A percentile compares a stretch with the other conserved stretches of the same genome.
Conservation (phyloP, 2,888 invertebrate genomes). For the Diplolepis rosae region DNA sequence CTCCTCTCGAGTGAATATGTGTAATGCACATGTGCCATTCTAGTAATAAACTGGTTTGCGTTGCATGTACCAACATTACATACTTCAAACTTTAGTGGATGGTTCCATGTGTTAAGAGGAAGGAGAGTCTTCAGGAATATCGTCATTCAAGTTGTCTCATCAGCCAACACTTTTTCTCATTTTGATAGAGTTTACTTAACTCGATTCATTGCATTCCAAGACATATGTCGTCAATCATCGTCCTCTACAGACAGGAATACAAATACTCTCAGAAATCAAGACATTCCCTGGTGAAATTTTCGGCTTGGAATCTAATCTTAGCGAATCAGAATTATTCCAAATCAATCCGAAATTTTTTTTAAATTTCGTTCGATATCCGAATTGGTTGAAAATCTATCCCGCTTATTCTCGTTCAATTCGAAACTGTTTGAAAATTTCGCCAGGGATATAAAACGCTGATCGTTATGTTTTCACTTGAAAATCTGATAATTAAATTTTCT, state of each 20-base stretch:
- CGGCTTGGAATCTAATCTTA: no score
- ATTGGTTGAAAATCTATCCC: no score
- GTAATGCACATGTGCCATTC: neutral
- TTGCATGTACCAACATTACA: neutral
- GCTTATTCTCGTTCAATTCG: no score
- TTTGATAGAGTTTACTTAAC: neutral
- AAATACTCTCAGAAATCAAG: neutral
- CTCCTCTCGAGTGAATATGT: neutral
- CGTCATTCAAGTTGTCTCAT: conserved; percentile 12
- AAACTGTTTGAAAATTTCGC: no score
- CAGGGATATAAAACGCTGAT: no score
- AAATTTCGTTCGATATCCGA: no score
- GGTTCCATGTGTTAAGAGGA: neutral
- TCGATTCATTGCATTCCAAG: conserved; percentile 6
- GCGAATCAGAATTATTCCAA: no score
- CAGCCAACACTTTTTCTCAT: neutral
- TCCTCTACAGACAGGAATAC: neutral
- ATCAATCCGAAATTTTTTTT: no score
- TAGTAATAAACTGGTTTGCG: conserved; percentile 17
- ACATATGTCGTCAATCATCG: conserved; percentile 13
- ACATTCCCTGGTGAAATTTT: no score
- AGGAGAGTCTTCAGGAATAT: neutral
- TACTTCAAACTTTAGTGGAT: neutral
- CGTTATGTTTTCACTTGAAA: no score
- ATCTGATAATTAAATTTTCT: conserved; percentile 16